Conservation (phyloP, 2,888 invertebrate genomes). For the Andrena fulva region DNA sequence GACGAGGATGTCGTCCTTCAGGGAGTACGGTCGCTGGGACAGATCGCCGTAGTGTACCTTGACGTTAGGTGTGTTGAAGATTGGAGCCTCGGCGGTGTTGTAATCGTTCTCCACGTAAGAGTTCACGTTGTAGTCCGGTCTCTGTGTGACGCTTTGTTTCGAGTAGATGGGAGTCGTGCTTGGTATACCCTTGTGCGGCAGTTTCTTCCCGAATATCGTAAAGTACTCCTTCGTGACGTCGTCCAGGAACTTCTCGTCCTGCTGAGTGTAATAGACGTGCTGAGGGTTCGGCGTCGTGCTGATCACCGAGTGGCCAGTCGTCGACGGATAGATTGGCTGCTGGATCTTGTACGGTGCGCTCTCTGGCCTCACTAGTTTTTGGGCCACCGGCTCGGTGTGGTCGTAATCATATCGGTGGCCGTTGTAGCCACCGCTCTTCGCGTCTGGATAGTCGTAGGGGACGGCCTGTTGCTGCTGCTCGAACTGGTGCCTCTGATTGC, state of each 20-base stretch:
- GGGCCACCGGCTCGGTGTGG: conserved; percentile 44
- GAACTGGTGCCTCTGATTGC: conserved; percentile 60
- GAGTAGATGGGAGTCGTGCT: conserved; percentile 83
- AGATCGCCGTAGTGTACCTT: conserved; percentile 87
- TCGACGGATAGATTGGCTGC: conserved; percentile 69
- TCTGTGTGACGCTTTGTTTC: conserved; percentile 77
- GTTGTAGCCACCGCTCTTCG: conserved; percentile 46
- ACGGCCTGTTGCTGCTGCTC: conserved; percentile 66
- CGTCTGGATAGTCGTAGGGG: conserved; percentile 75
- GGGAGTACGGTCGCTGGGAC: conserved; percentile 84
- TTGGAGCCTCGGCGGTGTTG: conserved; percentile 66
- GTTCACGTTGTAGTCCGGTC: conserved; percentile 73
- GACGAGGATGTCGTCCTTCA: conserved; percentile 89
- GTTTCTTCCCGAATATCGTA: conserved; percentile 90
- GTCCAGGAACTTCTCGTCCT: conserved; percentile 89
- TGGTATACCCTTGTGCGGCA: conserved; percentile 86
- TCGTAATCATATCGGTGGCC: conserved; percentile 71
- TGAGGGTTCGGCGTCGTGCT: conserved; percentile 87
- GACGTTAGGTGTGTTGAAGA: conserved; percentile 82
- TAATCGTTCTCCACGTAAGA: conserved; percentile 72
- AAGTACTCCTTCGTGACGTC: conserved; percentile 91
- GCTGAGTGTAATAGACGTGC: conserved; percentile 89
- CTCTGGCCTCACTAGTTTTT: conserved; percentile 51
- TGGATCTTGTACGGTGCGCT: conserved; percentile 52
- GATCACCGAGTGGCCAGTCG: conserved; percentile 81